Percentiles rank a stretch among this genome's conserved stretches.
phyloP scores from a whole-genome alignment of 92 coral and sea anemone genomes.

The Bergia sp. region DNA sequence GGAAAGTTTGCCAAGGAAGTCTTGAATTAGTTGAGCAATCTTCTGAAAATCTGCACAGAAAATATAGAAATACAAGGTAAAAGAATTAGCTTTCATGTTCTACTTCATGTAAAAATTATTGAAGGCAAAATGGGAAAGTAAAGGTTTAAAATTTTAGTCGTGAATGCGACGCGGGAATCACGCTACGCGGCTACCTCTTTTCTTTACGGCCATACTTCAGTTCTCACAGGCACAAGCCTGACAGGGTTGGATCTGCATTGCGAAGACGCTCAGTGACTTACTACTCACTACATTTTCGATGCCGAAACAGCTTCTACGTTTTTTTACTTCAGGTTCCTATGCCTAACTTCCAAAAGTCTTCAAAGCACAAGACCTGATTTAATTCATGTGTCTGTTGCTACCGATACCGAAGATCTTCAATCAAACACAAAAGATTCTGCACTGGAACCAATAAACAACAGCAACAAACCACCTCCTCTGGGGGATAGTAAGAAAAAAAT shows the following conservation, averaged over 20 bases:
- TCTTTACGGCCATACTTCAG: slow-evolving; percentile 81
- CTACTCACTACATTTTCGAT: background rate
- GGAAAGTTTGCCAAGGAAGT: slow-evolving; percentile 79
- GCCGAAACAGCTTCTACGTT: background rate
- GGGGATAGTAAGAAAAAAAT: background rate
- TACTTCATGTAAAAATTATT: background rate
- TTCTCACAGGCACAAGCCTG: background rate
- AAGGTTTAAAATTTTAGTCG: background rate
- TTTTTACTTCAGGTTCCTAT: slow-evolving; percentile 15
- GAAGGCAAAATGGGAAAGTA: background rate
- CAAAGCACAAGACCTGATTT: background rate
- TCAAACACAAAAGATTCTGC: slow-evolving; percentile 26
- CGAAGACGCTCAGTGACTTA: background rate
- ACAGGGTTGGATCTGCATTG: too few relatives aligned
- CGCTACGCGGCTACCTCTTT: slow-evolving; percentile 61
- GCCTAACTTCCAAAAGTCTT: background rate
- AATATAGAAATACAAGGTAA: slow-evolving; percentile 22
- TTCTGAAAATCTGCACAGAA: slow-evolving; percentile 78
- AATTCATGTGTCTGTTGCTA: slow-evolving; percentile 33
- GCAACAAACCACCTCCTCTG: background rate
- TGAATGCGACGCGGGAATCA: background rate
- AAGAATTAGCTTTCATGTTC: background rate
- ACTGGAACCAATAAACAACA: background rate
- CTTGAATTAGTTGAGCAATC: slow-evolving; percentile 76
- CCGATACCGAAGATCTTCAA: slow-evolving; percentile 26